Conservation (phyloP, 2,888 invertebrate species). For the Parochlus steinenii region DNA sequence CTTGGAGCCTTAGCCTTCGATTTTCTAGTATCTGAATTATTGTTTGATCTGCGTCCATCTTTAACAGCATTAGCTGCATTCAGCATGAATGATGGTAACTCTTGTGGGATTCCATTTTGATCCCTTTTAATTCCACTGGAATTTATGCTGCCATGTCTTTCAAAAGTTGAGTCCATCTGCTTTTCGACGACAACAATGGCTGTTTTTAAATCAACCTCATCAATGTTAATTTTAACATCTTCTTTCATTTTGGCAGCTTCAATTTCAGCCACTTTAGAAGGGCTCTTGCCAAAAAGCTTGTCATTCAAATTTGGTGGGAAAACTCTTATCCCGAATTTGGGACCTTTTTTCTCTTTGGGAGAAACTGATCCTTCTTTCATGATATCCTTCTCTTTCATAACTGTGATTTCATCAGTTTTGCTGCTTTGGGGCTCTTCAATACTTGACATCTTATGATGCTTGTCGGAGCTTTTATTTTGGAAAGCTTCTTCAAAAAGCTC, state of each 20-base stretch:
- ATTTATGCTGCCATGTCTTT: slow-evolving; percentile 33
- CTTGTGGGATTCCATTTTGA: slow-evolving; percentile 46
- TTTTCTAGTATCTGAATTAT: slow-evolving; percentile 30
- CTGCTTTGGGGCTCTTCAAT: background rate
- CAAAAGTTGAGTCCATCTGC: slow-evolving; percentile 23
- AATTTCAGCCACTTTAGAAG: slow-evolving; percentile 30
- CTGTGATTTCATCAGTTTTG: slow-evolving; percentile 32
- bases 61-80: slow-evolving; percentile 55
- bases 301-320: slow-evolving; percentile 40
- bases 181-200: slow-evolving; percentile 7
- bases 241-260: slow-evolving; percentile 20
- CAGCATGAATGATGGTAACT: slow-evolving; percentile 52
- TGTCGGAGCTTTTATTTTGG: slow-evolving; percentile 13
- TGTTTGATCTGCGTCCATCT: slow-evolving; percentile 37
- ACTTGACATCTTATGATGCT: too few species aligned
- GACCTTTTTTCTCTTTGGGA: slow-evolving; percentile 36
- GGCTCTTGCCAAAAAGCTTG: slow-evolving; percentile 28
- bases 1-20: slow-evolving; percentile 58
- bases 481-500: slow-evolving; percentile 13
- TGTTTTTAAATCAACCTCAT: slow-evolving; percentile 9
- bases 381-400: slow-evolving; percentile 34
- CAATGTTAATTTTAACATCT: slow-evolving; percentile 19
- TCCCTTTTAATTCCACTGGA: slow-evolving; percentile 42
- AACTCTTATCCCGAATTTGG: slow-evolving; percentile 53
- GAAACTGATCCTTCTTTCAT: slow-evolving; percentile 34